Percentiles rank a stretch among this genome's conserved stretches.
phyloP scores from a whole-genome alignment of 2,797 vertebrate genomes.

The Sebastes iracundus region DNA sequence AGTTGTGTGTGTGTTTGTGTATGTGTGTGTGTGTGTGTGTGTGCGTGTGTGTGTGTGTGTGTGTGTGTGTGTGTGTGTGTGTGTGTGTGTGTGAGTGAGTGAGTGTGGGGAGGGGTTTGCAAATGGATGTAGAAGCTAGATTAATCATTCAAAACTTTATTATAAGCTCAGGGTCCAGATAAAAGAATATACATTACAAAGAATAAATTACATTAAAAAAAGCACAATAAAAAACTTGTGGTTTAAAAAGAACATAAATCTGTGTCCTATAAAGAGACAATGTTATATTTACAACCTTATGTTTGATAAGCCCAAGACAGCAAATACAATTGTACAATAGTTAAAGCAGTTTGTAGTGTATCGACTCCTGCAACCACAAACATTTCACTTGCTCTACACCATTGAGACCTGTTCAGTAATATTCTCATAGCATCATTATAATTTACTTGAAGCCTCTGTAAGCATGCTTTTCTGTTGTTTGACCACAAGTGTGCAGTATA shows the following conservation, averaged over 20 bases:
- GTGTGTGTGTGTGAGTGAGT: background rate
- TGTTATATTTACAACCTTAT: too few species aligned
- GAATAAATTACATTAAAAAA: background rate
- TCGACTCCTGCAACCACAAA: background rate
- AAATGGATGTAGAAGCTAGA: background rate
- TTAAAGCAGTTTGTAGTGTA: too few species aligned
- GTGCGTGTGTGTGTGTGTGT: too few species aligned
- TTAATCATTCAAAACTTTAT: background rate
- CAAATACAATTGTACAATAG: too few species aligned
- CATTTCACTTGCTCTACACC: background rate
- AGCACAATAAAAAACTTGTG: background rate
- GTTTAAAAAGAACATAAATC: background rate
- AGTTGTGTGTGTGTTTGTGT: too few species aligned
- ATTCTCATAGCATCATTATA: background rate
- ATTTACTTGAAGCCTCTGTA: background rate
- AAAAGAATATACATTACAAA: background rate
- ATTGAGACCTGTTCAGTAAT: background rate
- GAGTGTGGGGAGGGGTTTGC: background rate
- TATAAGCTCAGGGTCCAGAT: background rate
- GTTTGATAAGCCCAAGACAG: too few species aligned
- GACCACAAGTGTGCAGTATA: too few species aligned
- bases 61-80: too few species aligned
- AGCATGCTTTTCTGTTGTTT: background rate
- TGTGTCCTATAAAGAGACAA: background rate
- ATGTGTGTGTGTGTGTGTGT: too few species aligned